phyloP scores from a whole-genome alignment of 2,888 invertebrate species.

The Erebia epiphron region DNA sequence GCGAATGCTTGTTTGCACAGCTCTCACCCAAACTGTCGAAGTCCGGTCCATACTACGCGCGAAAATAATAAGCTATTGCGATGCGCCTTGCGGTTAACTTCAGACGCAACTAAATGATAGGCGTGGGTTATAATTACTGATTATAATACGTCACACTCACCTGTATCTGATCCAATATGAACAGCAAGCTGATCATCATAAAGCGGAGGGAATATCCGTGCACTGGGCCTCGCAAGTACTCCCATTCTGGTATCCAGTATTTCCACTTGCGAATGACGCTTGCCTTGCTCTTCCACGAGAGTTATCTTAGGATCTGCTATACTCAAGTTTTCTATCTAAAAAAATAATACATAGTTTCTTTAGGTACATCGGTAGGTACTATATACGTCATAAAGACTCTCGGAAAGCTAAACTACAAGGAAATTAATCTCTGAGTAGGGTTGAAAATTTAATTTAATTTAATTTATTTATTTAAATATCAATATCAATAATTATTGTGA shows the following conservation, averaged over 20 bases:
- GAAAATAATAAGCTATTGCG: too few relatives aligned
- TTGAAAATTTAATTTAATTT: too few relatives aligned
- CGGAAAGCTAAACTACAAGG: background rate
- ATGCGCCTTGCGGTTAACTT: too few relatives aligned
- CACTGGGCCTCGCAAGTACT: conserved; percentile 89
- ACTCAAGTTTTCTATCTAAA: conserved; percentile 84
- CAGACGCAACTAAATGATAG: too few relatives aligned
- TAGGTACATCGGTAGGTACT: too few relatives aligned
- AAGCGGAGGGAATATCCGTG: conserved; percentile 91
- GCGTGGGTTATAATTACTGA: too few relatives aligned
- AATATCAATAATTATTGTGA: too few relatives aligned
- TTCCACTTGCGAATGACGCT: conserved; percentile 88
- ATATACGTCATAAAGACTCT: background rate
- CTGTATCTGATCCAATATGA: conserved; percentile 83
- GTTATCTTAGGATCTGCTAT: conserved; percentile 86
- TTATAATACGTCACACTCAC: conserved; percentile 46
- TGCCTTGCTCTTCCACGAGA: conserved; percentile 88
- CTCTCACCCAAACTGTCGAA: too few relatives aligned
- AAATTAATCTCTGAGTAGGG: too few relatives aligned
- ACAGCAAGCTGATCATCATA: conserved; percentile 92
- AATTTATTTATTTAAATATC: too few relatives aligned
- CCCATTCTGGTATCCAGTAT: conserved; percentile 88
- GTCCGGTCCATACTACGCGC: too few relatives aligned
- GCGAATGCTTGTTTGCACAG: too few relatives aligned
- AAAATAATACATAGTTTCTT: conserved; percentile 24